Evolutionary conservation across 2,888 invertebrate species (phyloP), one percentile per base, ranked within the genome.

Genomic region (Ellobium chinense): DNA sequence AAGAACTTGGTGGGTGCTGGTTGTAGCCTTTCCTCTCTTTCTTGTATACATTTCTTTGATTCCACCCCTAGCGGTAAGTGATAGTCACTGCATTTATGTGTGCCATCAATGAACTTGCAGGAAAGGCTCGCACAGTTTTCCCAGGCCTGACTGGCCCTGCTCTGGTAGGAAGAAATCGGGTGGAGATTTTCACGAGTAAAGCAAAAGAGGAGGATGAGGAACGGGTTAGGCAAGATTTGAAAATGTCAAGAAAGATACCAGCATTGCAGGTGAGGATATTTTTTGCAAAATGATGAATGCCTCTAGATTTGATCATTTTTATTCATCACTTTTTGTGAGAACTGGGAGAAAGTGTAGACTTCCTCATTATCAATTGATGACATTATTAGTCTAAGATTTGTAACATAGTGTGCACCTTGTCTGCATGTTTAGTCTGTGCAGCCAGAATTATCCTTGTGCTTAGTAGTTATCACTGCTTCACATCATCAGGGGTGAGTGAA

Each of bases 131-230:
- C 73, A 88, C 90, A 78, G 89, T 97, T 81, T 99, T 97, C 97
- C 99, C 99, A 0, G 99, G 99, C 58, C 93, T 99, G 58, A 97
- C 96, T 86, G 94, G 96, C 0, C 97, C 97, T 0, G 95, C 98
- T 31, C 94, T 97, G 34, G 94, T 86, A 56, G 88, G 89, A 24
- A 95, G 95, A 86, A 96, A 97, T 90, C 91, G 97, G n/a, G 93
- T 97, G 0, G 94, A 95, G 89, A 96, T 96, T 39, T 46, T 62
- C 29, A 31, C 58, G 21, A 7, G 18, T 89, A 12, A 62, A 39
- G 1, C 14, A 24, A 24, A 18, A 9, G 56, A 80, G 14, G 74
- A 68, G 14, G 62, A 58, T 12, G 46, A 21, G 5, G 9, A 29
- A 60, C 54, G 2, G 34, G n/a, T 39, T 1, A 31, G 34, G 24